Base-by-base conservation (phyloP, 2,113 vertebrate genomes). In the Castor canadensis region DNA sequence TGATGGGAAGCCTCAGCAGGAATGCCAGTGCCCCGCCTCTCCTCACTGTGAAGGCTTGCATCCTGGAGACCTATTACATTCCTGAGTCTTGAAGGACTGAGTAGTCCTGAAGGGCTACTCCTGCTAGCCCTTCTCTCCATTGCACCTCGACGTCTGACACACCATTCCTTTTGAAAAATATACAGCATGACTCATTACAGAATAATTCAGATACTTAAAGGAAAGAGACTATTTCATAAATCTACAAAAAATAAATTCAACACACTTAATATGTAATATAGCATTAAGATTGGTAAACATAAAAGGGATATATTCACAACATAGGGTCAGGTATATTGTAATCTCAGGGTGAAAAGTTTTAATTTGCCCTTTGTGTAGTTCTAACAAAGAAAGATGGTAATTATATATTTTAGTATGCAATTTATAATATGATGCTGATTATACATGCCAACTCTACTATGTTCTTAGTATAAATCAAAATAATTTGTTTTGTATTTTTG, bases 181-280 rank as follows among this genome's bases (percentile, higher is more conserved):
- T 9, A 40, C 69, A 66, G 38, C 49, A 80, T 91, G 73, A 91
- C 40, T 86, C 84, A 77, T 40, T 72, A 79, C 12, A 90, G 58
- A 16, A 35, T 64, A 85, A 76, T 52, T 24, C 5, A 84, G 19
- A 40, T 60, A 54, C 26, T 71, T 94, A 86, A 97, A 92, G 64
- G 49, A 89, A 75, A 60, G 10, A 91, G 7, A 69, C 32, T 40
- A 64, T 13, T 94, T 71, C 58, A 32, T 87, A 71, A 91, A 16
- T 77, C 82, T 7, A 67, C 17, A 38, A 69, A 95, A 89, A 85
- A 80, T 82, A 93, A 96, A 75, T 66, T 83, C 32, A 86, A 69
- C 26, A 66, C n/a, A 92, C 19, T 83, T 71, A 62, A 58, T 86
- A 75, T 87, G 12, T 24, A 47, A 62, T 62, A 54, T 2, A 75